Conservation (phyloP, 1,140 invertebrate species). For the Diachasmimorpha longicaudata region DNA sequence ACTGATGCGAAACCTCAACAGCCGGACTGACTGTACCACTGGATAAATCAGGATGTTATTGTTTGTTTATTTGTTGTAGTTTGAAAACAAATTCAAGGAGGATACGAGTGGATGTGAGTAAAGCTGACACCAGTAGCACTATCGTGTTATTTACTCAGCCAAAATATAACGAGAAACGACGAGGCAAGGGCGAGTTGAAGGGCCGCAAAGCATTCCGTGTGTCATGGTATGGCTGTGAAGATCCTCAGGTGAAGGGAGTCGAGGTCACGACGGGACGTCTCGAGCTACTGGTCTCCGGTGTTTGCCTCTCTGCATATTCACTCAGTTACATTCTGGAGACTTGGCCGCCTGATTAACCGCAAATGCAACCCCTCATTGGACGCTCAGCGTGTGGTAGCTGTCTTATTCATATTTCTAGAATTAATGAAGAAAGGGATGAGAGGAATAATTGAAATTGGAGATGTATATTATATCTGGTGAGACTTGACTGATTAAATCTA, state of each 20-base stretch:
- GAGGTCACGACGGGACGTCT: conserved; percentile 1
- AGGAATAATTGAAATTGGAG: neutral
- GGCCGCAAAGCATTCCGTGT: conserved; percentile 3
- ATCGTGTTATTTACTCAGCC: neutral
- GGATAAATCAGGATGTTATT: no score
- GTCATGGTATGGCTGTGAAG: neutral
- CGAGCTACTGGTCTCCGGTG: conserved; percentile 5
- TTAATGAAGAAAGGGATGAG: neutral
- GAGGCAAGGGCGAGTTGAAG: conserved; percentile 1
- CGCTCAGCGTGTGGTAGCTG: neutral
- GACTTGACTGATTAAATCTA: neutral
- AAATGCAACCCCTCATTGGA: neutral
- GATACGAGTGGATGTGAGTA: neutral
- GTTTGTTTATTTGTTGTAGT: neutral
- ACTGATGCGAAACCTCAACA: no score
- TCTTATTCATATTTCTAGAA: neutral
- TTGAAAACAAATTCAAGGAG: neutral
- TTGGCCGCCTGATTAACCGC: neutral
- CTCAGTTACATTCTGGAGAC: neutral
- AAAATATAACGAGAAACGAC: conserved; percentile 7
- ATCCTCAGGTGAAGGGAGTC: neutral
- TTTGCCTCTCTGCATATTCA: conserved; percentile 5
- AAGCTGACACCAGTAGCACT: neutral
- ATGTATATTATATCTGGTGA: neutral
- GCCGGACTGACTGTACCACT: no score